phyloP scores from a whole-genome alignment of 1,140 invertebrate genomes.

The Chrysomallon squamiferum region DNA sequence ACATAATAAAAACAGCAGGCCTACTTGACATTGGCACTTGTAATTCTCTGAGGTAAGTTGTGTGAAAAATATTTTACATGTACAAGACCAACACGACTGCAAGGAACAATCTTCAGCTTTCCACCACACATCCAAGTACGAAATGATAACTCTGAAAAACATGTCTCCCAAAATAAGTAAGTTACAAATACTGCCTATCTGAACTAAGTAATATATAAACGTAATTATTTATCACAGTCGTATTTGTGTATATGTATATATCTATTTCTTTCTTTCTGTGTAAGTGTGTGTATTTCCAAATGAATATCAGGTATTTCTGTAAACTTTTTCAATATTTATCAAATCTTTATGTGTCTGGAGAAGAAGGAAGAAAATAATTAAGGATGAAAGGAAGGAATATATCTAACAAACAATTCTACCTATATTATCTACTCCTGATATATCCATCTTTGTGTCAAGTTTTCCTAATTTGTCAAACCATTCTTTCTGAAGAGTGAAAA shows the following conservation, averaged over 20 bases:
- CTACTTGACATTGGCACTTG: slow-evolving; percentile 24
- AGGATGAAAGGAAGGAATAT: too few relatives aligned
- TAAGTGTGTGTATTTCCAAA: too few relatives aligned
- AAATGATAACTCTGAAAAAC: slow-evolving; percentile 85
- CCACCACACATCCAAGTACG: slow-evolving; percentile 98
- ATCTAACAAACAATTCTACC: slow-evolving; percentile 56
- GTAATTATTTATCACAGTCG: neutral
- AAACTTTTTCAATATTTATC: neutral
- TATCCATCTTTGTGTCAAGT: slow-evolving; percentile 88
- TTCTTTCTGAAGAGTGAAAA: slow-evolving; percentile 89
- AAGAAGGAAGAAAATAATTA: too few relatives aligned
- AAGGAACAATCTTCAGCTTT: slow-evolving; percentile 90
- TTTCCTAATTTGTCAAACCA: slow-evolving; percentile 91
- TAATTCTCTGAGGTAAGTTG: slow-evolving; percentile 22
- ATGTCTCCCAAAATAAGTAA: neutral
- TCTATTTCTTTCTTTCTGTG: too few relatives aligned
- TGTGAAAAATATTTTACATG: slow-evolving; percentile 78
- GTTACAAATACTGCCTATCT: too few relatives aligned
- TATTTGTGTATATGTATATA: neutral
- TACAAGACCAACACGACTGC: slow-evolving; percentile 97
- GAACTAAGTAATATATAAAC: too few relatives aligned
- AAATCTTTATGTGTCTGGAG: neutral
- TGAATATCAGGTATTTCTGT: too few relatives aligned
- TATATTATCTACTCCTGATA: slow-evolving; percentile 87
- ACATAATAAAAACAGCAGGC: too few relatives aligned